phyloP scores from a whole-genome alignment of 2,888 invertebrate species.

The Physocephala rufipes region DNA sequence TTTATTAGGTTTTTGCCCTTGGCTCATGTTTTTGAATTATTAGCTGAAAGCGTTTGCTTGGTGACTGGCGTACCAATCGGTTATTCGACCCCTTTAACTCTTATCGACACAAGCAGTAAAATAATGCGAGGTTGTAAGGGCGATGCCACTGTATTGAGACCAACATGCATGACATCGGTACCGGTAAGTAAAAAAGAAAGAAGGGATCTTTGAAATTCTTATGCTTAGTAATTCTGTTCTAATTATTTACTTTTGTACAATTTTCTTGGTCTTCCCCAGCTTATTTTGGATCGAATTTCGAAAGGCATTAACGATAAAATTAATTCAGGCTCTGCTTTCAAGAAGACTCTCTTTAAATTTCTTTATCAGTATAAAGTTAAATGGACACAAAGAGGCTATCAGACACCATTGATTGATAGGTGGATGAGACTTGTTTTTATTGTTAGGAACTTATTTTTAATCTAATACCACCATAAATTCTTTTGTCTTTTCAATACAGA shows the following conservation, averaged over 20 bases:
- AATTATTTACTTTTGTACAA: conserved; percentile 31
- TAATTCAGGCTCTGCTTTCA: conserved; percentile 79
- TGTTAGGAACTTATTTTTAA: background rate
- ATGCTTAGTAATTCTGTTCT: too few species aligned
- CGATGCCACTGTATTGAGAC: conserved; percentile 89
- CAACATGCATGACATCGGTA: conserved; percentile 95
- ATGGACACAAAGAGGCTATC: conserved; percentile 84
- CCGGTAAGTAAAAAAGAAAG: conserved; percentile 74
- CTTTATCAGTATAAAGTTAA: conserved; percentile 92
- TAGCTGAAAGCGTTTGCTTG: conserved; percentile 88
- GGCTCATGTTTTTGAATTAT: conserved; percentile 95
- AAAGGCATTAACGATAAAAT: conserved; percentile 97
- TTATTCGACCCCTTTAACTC: conserved; percentile 94
- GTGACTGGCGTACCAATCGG: conserved; percentile 91
- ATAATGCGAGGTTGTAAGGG: conserved; percentile 95
- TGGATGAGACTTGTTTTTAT: conserved; percentile 55
- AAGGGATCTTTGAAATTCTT: too few species aligned
- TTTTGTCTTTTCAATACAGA: conserved; percentile 47
- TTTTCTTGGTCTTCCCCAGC: conserved; percentile 67
- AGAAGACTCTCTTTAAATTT: conserved; percentile 89
- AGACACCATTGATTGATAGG: conserved; percentile 80
- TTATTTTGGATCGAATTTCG: conserved; percentile 96
- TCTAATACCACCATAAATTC: background rate
- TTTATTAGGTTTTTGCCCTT: conserved; percentile 83
- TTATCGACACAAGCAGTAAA: conserved; percentile 92